Percentiles rank a stretch among this genome's conserved stretches.
These are phyloP conservation scores for Eupithecia tripunctaria DNA, from an alignment of 2,888 invertebrate genomes.

Conservation along the genomic window DNA sequence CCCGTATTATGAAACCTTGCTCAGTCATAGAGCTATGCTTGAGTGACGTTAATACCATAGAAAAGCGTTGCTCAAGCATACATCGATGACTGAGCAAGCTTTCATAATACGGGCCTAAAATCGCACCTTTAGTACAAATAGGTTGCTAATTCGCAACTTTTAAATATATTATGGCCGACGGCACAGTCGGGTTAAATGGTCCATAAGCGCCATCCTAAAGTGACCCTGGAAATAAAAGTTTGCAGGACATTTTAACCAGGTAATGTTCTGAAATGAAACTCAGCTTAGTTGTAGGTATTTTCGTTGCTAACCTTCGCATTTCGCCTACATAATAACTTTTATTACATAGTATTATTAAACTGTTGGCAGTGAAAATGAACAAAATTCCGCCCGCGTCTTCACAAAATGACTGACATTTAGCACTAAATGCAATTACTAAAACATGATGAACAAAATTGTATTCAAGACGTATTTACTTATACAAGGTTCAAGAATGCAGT, in stretches of 20 bases:
- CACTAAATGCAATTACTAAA: slow-evolving; percentile 4
- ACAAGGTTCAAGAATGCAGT: neutral
- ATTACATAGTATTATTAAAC: neutral
- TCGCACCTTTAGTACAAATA: too few species aligned
- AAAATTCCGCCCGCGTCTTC: neutral
- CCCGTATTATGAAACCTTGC: too few species aligned
- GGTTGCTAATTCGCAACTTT: neutral
- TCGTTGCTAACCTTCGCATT: neutral
- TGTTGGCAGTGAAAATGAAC: neutral
- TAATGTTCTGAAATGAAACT: neutral
- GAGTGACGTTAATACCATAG: too few species aligned
- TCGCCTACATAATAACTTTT: neutral
- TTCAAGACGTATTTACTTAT: neutral
- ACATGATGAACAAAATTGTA: neutral
- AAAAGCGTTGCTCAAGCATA: too few species aligned
- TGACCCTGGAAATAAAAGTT: neutral
- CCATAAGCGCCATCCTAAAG: neutral
- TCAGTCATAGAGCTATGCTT: too few species aligned
- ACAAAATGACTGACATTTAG: neutral
- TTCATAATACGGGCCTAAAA: too few species aligned
- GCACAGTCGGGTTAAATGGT: neutral
- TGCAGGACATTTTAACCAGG: neutral
- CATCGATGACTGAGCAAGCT: too few species aligned
- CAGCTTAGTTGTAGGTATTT: neutral
- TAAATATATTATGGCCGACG: neutral